Base-by-base conservation (phyloP, 2,888 invertebrate genomes). In the Geophilus truncorum region DNA sequence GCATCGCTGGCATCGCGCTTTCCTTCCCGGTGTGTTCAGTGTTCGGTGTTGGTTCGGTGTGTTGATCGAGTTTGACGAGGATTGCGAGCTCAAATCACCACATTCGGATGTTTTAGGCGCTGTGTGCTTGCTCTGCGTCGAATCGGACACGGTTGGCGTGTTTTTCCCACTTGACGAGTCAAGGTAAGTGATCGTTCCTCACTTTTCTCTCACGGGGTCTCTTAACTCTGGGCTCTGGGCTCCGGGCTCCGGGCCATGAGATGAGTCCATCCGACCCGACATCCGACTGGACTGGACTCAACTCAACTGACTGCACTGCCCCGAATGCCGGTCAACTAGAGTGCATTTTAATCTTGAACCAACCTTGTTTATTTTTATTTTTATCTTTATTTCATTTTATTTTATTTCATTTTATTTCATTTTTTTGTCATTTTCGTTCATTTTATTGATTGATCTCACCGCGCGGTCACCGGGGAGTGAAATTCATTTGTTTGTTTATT, bases 61-160 rank as follows among this genome's bases (percentile, higher is more conserved):
- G 62, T 62, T 23, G 25, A 62, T 62, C 62, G 28, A 23, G 62
- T 62, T 62, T 62, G 62, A 28, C 62, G 62, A 23, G 62, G 62
- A 62, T 62, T 62, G 62, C 62, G 62, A 62, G 45, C 62, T 62
- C 62, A 25, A 45, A 45, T 62, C 62, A 62, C 25, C 62, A 28
- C 62, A 25, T 62, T 62, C 62, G 62, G 25, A 62, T 25, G 62
- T 23, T 62, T 62, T 62, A 62, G 62, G 62, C 62, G 62, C 62
- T 62, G 25, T 23, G 9, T 12, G 28, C 62, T 25, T 25, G 25
- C 28, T 23, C 62, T 7, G 25, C 62, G 9, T 23, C 25, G 25
- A 62, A 62, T 62, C 62, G 62, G 62, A 62, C 62, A 62, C 62
- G 62, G 62, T 62, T 62, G 62, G 62, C 62, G 28, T 62, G 25